Evolutionary conservation across 2,797 vertebrate species (phyloP).

Genomic region (Malacoraja senta): DNA sequence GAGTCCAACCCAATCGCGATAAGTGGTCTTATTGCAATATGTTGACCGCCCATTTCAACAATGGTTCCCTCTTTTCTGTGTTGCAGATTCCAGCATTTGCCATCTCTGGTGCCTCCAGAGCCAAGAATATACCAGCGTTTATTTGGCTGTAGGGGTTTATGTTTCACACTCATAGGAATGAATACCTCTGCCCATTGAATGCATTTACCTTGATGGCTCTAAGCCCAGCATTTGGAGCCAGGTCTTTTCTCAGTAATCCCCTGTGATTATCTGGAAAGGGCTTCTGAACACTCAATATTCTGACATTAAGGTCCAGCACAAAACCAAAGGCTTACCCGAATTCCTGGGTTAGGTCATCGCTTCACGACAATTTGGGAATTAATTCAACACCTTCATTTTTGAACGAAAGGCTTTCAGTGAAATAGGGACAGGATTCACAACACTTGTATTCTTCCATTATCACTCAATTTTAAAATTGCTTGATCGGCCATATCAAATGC

Average conservation of each 20-base stretch:
- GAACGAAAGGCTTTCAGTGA: not conserved
- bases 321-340: not conserved
- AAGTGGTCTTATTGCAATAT: too few species aligned
- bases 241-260: not conserved
- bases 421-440: not conserved
- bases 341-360: not conserved
- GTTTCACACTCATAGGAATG: not conserved
- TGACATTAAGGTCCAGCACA: not conserved
- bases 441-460: not conserved
- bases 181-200: not conserved
- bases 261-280: not conserved
- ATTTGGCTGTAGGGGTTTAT: not conserved
- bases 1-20: too few species aligned
- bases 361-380: not conserved
- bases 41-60: too few species aligned
- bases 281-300: not conserved
- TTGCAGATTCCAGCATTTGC: too few species aligned
- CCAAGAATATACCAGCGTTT: too few species aligned
- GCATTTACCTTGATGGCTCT: not conserved
- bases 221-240: not conserved
- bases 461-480: not conserved
- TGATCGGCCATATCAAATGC: not conserved
- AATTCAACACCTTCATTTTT: not conserved
- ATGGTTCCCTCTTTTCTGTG: too few species aligned
- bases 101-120: too few species aligned